Evolutionary conservation across 2,113 vertebrate species (phyloP).

Genomic region (Trogon surrucura): DNA sequence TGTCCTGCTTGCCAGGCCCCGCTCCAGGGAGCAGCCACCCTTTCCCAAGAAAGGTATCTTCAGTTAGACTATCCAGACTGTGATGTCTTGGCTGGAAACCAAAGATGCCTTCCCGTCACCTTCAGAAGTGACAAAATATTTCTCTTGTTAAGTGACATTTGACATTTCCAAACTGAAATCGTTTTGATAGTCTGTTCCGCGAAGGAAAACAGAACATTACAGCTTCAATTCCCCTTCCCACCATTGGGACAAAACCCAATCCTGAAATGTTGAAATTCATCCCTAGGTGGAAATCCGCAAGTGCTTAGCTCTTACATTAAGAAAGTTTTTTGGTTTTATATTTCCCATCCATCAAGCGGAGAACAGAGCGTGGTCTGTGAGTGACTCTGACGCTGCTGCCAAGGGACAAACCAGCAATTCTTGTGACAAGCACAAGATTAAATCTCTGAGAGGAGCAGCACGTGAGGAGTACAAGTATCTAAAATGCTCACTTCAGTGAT

Average conservation of each 20-base stretch:
- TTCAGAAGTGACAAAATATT: not conserved
- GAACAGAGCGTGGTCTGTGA: not conserved
- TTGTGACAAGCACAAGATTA: not conserved
- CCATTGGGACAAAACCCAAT: not conserved
- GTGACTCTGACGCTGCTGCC: not conserved
- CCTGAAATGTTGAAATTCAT: not conserved
- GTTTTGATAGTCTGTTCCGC: not conserved
- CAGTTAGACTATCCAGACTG: not conserved
- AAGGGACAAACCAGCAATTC: not conserved
- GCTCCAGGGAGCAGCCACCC: not conserved
- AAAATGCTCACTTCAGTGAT: not conserved
- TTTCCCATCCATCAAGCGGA: not conserved
- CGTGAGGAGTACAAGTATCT: not conserved
- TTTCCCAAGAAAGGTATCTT: not conserved
- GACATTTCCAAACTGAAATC: not conserved
- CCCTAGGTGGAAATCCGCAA: not conserved
- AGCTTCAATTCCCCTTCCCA: not conserved
- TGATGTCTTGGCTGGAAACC: not conserved
- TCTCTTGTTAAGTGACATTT: not conserved
- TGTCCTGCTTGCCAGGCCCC: fast-evolving
- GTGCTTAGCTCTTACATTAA: not conserved
- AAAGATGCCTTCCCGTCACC: not conserved
- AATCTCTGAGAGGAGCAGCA: not conserved
- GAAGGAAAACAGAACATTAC: not conserved
- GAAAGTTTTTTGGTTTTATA: not conserved